Evolutionary conservation across 2,888 invertebrate species (phyloP).

Genomic region (Crematogaster levior): DNA sequence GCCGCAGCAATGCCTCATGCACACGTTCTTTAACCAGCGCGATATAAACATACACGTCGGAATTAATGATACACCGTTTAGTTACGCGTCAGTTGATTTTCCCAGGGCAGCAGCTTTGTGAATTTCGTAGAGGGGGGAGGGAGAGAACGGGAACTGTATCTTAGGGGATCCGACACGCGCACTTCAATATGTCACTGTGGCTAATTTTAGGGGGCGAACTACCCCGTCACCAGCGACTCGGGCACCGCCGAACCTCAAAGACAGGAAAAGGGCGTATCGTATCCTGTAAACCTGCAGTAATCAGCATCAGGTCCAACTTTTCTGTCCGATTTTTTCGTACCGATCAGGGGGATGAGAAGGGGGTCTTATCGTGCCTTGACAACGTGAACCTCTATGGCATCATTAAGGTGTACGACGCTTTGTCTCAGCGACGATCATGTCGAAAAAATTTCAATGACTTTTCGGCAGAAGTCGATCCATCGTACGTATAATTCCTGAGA

Average conservation of each 20-base stretch:
- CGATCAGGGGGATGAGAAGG: too few species aligned
- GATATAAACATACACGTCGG: conserved; percentile 83
- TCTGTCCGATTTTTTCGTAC: neutral
- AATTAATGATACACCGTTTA: conserved; percentile 85
- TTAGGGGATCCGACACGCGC: conserved; percentile 51
- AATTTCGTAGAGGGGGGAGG: conserved; percentile 34
- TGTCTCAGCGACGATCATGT: too few species aligned
- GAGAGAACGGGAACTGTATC: conserved; percentile 17
- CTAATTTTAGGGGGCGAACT: conserved; percentile 84
- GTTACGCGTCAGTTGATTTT: conserved; percentile 86
- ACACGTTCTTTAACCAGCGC: conserved; percentile 73
- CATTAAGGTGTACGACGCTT: neutral
- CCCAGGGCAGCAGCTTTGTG: conserved; percentile 80
- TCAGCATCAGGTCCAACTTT: neutral
- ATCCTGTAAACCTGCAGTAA: neutral
- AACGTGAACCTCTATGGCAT: neutral
- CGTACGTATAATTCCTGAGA: too few species aligned
- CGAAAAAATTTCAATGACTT: too few species aligned
- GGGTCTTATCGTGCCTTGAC: too few species aligned
- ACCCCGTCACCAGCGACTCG: conserved; percentile 58
- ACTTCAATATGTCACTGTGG: conserved; percentile 85
- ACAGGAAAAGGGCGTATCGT: neutral
- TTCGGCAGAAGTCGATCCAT: too few species aligned
- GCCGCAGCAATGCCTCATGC: neutral
- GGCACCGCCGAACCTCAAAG: neutral